Base-by-base conservation (phyloP, 2,888 invertebrate species). In the Clunio marinus region DNA sequence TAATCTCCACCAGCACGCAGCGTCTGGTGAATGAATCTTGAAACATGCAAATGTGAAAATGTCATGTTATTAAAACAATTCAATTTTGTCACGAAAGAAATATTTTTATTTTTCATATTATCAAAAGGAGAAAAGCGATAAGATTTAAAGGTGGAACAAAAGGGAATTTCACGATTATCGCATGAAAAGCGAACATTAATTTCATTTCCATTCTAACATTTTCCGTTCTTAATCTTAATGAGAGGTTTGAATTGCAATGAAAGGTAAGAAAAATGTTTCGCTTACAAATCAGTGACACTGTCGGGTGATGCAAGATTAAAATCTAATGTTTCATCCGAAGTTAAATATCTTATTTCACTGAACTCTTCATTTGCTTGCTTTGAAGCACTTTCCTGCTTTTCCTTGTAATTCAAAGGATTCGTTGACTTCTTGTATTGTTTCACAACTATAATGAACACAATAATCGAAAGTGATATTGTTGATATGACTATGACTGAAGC, bases 271-370 rank as follows among this genome's bases (percentile, higher is more conserved):
- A 41, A 13, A n/a, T 41, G 10, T 41, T 41, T 41, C 41, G n/a
- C n/a, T n/a, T n/a, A n/a, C 41, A 41, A 32, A 10, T 32, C 32
- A 10, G 32, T 32, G 5, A 10, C 10, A 10, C 15, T 13, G 4
- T 57, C 58, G 27, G 58, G 35, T 2, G 68, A 41, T 17, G 57
- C 37, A 10, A 68, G 58, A 15, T 55, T 58, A 58, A 68, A 68
- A 41, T 68, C 68, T 37, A 68, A 58, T 17, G 57, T 35, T 58
- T 71, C 72, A 24, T 71, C 70, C 2, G 41, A 57, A n/a, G 71
- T 71, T 37, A 72, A 67, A 65, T 69, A 72, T 4, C 69, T 69
- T 3, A 72, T 70, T 57, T 72, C 72, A 46, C 71, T 71, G 45
- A 70, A 71, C 55, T 71, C 70, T 28, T 70, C 71, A 24, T 67